Evolutionary conservation across 2,113 vertebrate genomes (phyloP), one percentile per base, ranked within the genome.

Genomic region (Heptranchias perlo): DNA sequence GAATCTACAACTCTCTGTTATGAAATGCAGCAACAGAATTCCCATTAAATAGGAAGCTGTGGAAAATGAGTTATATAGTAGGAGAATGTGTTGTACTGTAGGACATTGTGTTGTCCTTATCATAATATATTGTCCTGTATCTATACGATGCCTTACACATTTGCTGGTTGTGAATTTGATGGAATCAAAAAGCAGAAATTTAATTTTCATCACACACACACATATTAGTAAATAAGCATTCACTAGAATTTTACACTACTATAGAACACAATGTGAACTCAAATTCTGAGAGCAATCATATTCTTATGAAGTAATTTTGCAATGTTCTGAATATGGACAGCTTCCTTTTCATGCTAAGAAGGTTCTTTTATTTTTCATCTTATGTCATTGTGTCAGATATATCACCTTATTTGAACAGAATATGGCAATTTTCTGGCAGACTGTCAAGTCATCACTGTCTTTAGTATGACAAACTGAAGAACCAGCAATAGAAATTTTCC

Each of bases 361-460:
- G 18, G 28, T 65, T 65, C 18, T 47, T 94, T 47, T 47, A 47
- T 47, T 94, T 94, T 61, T 64, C 91, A 39, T 44, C 61, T 94
- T 44, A 28, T 94, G 39, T 4, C 62, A 94, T 44, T 65, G 61
- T 94, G 62, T 94, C 61, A 94, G 92, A 44, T 44, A 39, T 44
- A 21, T 93, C 35, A 21, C 92, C 35, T 67, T 47, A 65, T 94
- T 94, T 94, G 23, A 94, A 94, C 62, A 67, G 92, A 94, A 25
- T 65, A 23, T 44, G 39, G 6, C 62, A 65, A n/a, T 67, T 64
- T 65, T 67, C 61, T 67, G 23, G 62, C 28, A 58, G 52, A 54
- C 13, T 65, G n/a, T 47, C 92, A 67, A 39, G 35, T 44, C 14
- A 64, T 44, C 91, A 64, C 28, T 58, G 61, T 65, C 39, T 94